Evolutionary conservation across 2,113 vertebrate species (phyloP).

Genomic region (Peromyscus maniculatus): DNA sequence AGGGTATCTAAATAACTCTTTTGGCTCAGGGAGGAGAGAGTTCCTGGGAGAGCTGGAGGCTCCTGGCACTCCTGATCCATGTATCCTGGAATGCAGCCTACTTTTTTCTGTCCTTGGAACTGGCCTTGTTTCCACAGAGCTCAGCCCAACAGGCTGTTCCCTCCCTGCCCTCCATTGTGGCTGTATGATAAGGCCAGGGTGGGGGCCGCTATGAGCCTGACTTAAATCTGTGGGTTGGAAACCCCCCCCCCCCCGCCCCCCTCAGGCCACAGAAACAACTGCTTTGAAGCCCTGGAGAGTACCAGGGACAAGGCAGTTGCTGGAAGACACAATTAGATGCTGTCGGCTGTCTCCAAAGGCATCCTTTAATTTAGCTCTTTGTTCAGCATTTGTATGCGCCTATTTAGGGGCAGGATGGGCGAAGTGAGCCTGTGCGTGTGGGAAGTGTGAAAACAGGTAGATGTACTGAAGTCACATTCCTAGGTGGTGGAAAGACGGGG

Average conservation of each 20-base stretch:
- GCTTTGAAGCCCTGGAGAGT: background rate
- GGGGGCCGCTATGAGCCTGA: background rate
- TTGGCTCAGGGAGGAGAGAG: background rate
- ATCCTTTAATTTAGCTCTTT: background rate
- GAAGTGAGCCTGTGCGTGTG: background rate
- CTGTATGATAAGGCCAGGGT: constrained; percentile 59
- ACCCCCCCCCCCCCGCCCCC: background rate
- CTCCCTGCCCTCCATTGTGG: constrained; percentile 51
- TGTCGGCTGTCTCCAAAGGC: too few relatives aligned
- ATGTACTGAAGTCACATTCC: background rate
- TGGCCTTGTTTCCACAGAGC: constrained; percentile 52
- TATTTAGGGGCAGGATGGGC: background rate
- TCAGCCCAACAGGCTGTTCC: constrained; percentile 4
- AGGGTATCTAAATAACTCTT: background rate
- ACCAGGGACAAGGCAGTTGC: background rate
- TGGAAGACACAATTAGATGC: background rate
- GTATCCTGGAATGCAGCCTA: constrained; percentile 12
- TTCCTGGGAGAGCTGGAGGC: background rate
- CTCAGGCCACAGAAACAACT: background rate
- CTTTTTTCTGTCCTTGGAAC: background rate
- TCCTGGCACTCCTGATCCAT: background rate
- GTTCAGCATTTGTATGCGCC: background rate
- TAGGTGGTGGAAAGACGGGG: background rate
- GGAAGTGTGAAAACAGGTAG: background rate
- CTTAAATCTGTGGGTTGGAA: constrained; percentile 43